Base-by-base conservation (phyloP, 35 echinoderm and acorn worm species). In the Patiria miniata region DNA sequence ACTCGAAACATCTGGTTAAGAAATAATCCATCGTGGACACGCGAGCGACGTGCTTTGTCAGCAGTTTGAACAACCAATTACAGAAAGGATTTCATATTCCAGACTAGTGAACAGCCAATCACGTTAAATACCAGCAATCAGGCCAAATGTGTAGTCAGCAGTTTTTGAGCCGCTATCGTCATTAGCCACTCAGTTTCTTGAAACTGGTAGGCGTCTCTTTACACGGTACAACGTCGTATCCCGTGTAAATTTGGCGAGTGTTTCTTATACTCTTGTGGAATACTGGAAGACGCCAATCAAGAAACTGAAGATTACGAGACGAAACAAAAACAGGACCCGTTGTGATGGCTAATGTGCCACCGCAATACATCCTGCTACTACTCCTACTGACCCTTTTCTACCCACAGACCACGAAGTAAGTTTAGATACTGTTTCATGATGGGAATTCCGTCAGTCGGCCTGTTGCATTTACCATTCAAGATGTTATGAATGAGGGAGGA, bases 241-340 rank as follows among this genome's bases (percentile, higher is more conserved):
- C n/a, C 26, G 26, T 23, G 1, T 73, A 73, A 26, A 73, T 73
- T 10, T n/a, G n/a, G n/a, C n/a, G n/a, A 23, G 19, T 73, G 34
- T 73, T 73, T 73, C 14, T 73, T 23, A 73, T n/a, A n/a, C n/a
- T n/a, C 65, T 73, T 73, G 26, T 36, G 65, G 65, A 73, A 73
- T 73, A 73, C 65, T 73, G 26, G 65, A 47, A 73, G 65, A 73
- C 65, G 26, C 65, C 65, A 73, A 14, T 2, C 23, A 73, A 23
- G 34, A 73, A 73, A 73, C 65, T 1, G 34, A 73, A 23, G 65
- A 9, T 73, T 73, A 47, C 65, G 2, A 28, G 14, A 32, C 4
- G 42, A 36, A 32, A 69, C 29, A 30, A 32, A n/a, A 23, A 28
- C 65, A 34, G 26, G 65, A 73, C 65, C 65, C 23, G 26, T 73